phyloP scores from a whole-genome alignment of 2,888 invertebrate species.

The Dryomyza anilis region DNA sequence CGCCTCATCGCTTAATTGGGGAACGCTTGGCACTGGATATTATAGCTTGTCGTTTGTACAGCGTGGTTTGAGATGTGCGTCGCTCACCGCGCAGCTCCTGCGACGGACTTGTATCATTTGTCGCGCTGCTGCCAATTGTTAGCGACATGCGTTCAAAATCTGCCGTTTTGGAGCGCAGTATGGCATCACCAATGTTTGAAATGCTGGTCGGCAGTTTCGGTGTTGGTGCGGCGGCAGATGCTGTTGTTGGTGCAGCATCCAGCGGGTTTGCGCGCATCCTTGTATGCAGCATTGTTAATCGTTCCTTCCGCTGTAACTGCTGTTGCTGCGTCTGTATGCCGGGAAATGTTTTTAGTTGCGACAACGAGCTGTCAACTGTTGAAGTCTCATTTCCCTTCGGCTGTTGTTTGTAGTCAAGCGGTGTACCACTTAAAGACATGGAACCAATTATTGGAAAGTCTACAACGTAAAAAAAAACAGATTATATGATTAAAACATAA shows the following conservation, averaged over 20 bases:
- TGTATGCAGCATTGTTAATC: no score
- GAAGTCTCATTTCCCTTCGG: background rate
- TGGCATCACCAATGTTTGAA: slow-evolving; percentile 70
- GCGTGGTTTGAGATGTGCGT: slow-evolving; percentile 38
- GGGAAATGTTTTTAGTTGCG: slow-evolving; percentile 31
- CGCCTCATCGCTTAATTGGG: no score
- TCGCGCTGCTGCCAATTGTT: background rate
- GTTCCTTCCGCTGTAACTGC: slow-evolving; percentile 1
- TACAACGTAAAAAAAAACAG: background rate
- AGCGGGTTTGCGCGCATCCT: background rate
- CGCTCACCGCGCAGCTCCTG: slow-evolving; percentile 28
- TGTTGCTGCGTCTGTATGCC: background rate
- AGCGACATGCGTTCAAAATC: slow-evolving; percentile 66
- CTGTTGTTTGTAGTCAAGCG: slow-evolving; percentile 7
- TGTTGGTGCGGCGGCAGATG: slow-evolving; percentile 51
- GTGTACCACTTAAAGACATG: slow-evolving; percentile 33
- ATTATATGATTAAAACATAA: no score
- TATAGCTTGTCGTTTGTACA: slow-evolving; percentile 80
- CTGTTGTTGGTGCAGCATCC: background rate
- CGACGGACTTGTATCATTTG: background rate
- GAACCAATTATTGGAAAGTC: slow-evolving; percentile 39
- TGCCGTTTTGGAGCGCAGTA: slow-evolving; percentile 70
- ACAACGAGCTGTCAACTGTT: background rate
- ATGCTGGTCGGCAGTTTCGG: slow-evolving; percentile 66
- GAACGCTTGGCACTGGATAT: slow-evolving; percentile 72